Evolutionary conservation across 2,888 invertebrate species (phyloP), one percentile per base, ranked within the genome.

Genomic region (Synanthedon vespiformis): DNA sequence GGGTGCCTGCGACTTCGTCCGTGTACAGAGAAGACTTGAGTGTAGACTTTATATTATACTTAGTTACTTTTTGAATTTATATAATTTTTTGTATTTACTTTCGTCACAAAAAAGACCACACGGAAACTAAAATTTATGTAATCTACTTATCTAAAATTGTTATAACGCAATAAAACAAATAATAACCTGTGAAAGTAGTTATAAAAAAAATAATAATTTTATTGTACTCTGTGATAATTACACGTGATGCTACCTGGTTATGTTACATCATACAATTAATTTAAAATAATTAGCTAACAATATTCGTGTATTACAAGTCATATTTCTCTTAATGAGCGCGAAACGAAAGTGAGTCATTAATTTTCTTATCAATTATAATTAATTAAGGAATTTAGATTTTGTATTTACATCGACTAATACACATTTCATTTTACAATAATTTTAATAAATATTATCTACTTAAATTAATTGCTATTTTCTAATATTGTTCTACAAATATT

Each of bases 331-430:
- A 55, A 57, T 55, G 50, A 53, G 54, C 51, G 48, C 44, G 50
- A 54, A 57, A 55, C 47, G 57, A 57, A 57, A 57, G 57, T 55
- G 55, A 50, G 27, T 40, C 22, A 56, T 53, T 56, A 54, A 56
- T 41, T 52, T 40, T 50, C 51, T 48, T 54, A 53, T 56, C 14
- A 44, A 44, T 14, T 44, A 44, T 44, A 44, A 13, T 13, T 44
- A 44, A 44, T 44, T 44, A 44, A 13, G 14, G 8, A 44, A 11
- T 44, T n/a, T 12, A 44, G 5, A 34, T 34, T 34, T 8, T 34
- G 34, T 34, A 34, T 10, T 10, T 34, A 34, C 5, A 5, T 5
- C 22, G 22, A 22, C 2, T 34, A 10, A 16, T 8, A 10, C 34
- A 34, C 34, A 34, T 10, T 34, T 34, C 10, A 34, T 34, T 34